Percentiles rank a stretch among this genome's conserved stretches.
phyloP scores from a whole-genome alignment of 1,140 invertebrate genomes.

The Drosophila guanche region DNA sequence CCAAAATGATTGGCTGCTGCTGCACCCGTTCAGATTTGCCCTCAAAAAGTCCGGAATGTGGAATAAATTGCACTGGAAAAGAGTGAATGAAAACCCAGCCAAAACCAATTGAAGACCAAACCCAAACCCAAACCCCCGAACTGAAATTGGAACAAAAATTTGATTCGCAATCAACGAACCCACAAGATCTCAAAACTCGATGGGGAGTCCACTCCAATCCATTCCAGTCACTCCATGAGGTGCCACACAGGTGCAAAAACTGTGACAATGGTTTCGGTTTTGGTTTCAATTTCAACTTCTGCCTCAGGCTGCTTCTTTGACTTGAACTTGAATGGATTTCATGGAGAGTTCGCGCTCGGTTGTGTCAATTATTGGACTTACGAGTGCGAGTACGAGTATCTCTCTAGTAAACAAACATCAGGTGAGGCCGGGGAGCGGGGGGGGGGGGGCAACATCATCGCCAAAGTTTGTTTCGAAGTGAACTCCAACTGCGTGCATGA shows the following conservation, averaged over 20 bases:
- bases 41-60: slow-evolving; percentile 2
- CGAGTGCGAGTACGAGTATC: too few relatives aligned
- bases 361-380: slow-evolving; percentile 27
- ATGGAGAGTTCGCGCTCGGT: neutral
- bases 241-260: slow-evolving; percentile 21
- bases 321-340: slow-evolving; percentile 47
- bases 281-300: slow-evolving; percentile 1
- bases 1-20: slow-evolving; percentile 15
- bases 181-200: neutral
- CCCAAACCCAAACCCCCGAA: slow-evolving; percentile 10
- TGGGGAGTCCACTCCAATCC: slow-evolving; percentile 16
- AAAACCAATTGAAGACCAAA: slow-evolving; percentile 26
- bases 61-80: slow-evolving; percentile 19
- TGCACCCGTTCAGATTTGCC: slow-evolving; percentile 9
- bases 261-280: slow-evolving; percentile 37
- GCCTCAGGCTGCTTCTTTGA: neutral
- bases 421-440: slow-evolving; percentile 9
- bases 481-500: slow-evolving; percentile 42
- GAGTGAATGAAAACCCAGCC: slow-evolving; percentile 6
- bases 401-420: slow-evolving; percentile 13
- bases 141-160: slow-evolving; percentile 8
- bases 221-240: too few relatives aligned
- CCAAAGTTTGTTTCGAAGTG: slow-evolving; percentile 10
- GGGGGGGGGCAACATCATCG: slow-evolving; percentile 34
- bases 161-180: slow-evolving; percentile 19